Evolutionary conservation across 1,140 invertebrate species (phyloP).

Genomic region (Chironomus striatipennis): DNA sequence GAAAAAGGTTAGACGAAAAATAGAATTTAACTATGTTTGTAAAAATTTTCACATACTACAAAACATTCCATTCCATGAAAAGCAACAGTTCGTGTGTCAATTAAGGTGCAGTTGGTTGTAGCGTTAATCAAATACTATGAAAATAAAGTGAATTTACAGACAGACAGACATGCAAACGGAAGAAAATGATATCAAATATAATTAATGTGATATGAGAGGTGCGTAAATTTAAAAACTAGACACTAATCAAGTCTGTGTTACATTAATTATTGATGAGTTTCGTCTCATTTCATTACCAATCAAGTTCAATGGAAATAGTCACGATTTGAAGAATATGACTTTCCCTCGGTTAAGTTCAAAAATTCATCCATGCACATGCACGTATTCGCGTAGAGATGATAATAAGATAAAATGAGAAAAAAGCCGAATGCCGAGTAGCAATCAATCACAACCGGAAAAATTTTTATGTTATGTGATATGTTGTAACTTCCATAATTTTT

Average conservation of each 20-base stretch:
- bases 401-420: not conserved
- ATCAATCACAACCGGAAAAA: constrained; percentile 12
- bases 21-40: too few species aligned
- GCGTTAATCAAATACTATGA: too few species aligned
- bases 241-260: not conserved
- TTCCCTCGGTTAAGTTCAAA: not conserved
- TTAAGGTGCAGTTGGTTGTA: too few species aligned
- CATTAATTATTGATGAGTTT: not conserved
- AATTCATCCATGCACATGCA: not conserved
- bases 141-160: too few species aligned
- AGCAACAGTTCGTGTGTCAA: too few species aligned
- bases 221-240: not conserved
- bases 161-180: too few species aligned
- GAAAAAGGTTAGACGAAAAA: too few species aligned
- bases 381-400: not conserved
- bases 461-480: constrained; percentile 7
- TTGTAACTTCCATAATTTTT: not conserved
- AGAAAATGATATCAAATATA: too few species aligned
- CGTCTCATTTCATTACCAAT: not conserved
- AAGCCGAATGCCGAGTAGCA: not conserved
- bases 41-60: too few species aligned
- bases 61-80: too few species aligned
- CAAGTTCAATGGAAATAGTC: not conserved
- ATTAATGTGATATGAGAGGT: too few species aligned
- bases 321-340: not conserved